Evolutionary conservation across 2,113 vertebrate species (phyloP).

Genomic region (Chaetura pelagica): DNA sequence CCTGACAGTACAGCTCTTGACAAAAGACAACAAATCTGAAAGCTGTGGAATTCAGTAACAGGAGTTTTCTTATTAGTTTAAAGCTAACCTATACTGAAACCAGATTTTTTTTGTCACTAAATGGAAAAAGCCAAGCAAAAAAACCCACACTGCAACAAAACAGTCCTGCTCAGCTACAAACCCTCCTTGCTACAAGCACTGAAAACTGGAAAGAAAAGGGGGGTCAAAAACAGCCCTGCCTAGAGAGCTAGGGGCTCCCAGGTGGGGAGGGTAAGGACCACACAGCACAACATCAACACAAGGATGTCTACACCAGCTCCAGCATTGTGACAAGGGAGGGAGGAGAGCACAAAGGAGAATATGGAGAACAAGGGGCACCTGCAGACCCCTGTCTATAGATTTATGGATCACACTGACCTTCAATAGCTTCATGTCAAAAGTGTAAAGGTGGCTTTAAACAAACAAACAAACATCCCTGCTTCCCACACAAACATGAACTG

Average conservation of each 20-base stretch:
- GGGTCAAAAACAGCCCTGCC: not conserved
- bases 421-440: not conserved
- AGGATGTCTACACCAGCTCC: not conserved
- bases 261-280: not conserved
- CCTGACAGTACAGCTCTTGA: not conserved
- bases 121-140: not conserved
- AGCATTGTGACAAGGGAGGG: not conserved
- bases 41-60: not conserved
- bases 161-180: not conserved
- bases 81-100: not conserved
- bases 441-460: not conserved
- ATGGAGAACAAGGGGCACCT: not conserved
- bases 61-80: not conserved
- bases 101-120: not conserved
- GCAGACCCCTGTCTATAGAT: fast-evolving
- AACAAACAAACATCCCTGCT: not conserved
- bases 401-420: not conserved
- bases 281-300: fast-evolving
- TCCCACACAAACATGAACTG: not conserved
- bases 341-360: not conserved
- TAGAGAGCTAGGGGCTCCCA: not conserved
- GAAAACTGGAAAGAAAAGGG: not conserved
- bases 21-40: conserved; percentile 4
- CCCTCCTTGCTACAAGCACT: not conserved
- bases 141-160: not conserved